These are phyloP conservation scores for Cisticola juncidis DNA, from an alignment of 2,113 vertebrate genomes.

Conservation along the genomic window DNA sequence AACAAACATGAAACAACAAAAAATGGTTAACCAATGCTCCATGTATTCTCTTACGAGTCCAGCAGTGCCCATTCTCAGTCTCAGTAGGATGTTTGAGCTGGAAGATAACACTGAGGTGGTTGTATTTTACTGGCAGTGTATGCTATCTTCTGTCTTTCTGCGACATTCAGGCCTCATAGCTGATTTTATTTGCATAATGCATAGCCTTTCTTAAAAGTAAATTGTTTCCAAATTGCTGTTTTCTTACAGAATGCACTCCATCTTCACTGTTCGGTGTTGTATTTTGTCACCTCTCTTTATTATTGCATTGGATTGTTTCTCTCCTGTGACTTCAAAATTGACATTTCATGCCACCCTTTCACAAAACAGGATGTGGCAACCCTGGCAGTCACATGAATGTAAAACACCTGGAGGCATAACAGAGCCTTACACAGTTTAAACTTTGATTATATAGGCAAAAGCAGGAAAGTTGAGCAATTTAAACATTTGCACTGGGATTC, in stretches of 20 bases:
- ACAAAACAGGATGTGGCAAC: background rate
- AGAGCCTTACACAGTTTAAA: background rate
- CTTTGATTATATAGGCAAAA: background rate
- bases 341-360: background rate
- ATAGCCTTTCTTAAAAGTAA: background rate
- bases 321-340: background rate
- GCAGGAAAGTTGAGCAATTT: background rate
- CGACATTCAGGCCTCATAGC: background rate
- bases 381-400: background rate
- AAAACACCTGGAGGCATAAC: background rate
- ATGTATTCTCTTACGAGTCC: accelerated
- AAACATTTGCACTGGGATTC: background rate
- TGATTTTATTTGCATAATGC: background rate
- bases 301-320: background rate
- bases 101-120: background rate
- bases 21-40: background rate
- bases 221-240: background rate
- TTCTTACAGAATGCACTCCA: background rate
- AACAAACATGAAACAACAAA: background rate
- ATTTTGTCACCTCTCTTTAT: background rate
- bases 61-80: background rate
- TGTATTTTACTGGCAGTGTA: background rate
- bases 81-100: background rate
- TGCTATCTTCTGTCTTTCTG: background rate
- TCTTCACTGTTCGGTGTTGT: background rate